Evolutionary conservation across 2,888 invertebrate genomes (phyloP).

Genomic region (Lamellibrachia columna): DNA sequence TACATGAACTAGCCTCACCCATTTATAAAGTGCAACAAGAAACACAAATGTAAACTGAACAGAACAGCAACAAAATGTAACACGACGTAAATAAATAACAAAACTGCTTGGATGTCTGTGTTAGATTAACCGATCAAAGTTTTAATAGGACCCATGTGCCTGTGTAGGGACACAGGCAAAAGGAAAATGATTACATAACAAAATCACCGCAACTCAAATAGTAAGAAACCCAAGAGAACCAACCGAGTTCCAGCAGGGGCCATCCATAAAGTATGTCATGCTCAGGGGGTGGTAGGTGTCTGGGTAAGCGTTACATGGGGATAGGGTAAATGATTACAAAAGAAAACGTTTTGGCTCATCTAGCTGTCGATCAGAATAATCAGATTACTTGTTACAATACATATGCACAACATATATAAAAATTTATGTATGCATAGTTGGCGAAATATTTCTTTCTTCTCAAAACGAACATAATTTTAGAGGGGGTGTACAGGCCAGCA

Average conservation of each 20-base stretch:
- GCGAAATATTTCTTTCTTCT: no score
- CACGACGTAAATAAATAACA: neutral
- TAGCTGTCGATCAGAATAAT: no score
- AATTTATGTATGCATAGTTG: no score
- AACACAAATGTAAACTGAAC: neutral
- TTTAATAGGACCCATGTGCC: neutral
- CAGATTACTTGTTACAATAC: no score
- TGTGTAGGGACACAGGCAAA: neutral
- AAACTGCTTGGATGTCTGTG: neutral
- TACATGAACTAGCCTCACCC: no score
- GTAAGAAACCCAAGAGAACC: neutral
- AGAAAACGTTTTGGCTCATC: no score
- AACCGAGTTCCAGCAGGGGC: neutral
- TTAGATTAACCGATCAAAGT: neutral
- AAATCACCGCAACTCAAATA: neutral
- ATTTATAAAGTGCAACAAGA: neutral
- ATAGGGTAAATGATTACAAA: no score
- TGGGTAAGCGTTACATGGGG: slow-evolving; percentile 69
- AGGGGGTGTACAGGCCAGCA: no score
- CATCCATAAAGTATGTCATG: no score
- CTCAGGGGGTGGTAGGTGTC: no score
- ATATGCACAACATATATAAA: no score
- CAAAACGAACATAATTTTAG: no score
- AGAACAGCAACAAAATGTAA: neutral
- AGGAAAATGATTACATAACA: neutral